Conservation (phyloP, 2,888 invertebrate genomes). For the Keiferia lycopersicella region DNA sequence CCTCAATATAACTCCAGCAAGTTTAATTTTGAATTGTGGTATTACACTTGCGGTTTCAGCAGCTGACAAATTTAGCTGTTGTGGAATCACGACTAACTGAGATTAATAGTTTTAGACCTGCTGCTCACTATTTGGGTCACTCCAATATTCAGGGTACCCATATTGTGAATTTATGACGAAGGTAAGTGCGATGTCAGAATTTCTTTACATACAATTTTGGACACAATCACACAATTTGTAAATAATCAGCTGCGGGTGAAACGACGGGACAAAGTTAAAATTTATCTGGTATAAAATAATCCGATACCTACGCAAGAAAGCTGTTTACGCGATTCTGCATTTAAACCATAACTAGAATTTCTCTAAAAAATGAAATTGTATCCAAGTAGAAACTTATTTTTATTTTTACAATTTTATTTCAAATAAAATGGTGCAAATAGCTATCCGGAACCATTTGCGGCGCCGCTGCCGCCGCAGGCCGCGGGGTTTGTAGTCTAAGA, state of each 20-base stretch:
- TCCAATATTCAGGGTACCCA: conserved; percentile 4
- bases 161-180: conserved; percentile 8
- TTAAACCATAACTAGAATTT: no score
- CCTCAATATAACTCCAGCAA: neutral
- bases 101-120: conserved; percentile 27
- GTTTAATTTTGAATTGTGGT: conserved; percentile 12
- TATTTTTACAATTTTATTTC: conserved; percentile 35
- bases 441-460: conserved; percentile 42
- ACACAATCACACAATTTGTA: neutral
- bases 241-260: no score
- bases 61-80: conserved; percentile 28
- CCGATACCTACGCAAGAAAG: no score
- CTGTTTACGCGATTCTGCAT: no score
- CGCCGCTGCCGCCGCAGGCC: conserved; percentile 34
- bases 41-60: conserved; percentile 19
- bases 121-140: conserved; percentile 21
- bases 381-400: neutral
- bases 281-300: no score
- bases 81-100: conserved; percentile 27
- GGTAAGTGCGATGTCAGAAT: conserved; percentile 1
- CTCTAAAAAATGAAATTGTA: no score
- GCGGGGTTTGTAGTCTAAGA: conserved; percentile 33
- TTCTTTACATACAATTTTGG: neutral
- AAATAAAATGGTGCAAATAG: conserved; percentile 37
- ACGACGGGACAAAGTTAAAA: no score